phyloP scores from a whole-genome alignment of 1,140 invertebrate species.

The Akabosia matsudoensis region DNA sequence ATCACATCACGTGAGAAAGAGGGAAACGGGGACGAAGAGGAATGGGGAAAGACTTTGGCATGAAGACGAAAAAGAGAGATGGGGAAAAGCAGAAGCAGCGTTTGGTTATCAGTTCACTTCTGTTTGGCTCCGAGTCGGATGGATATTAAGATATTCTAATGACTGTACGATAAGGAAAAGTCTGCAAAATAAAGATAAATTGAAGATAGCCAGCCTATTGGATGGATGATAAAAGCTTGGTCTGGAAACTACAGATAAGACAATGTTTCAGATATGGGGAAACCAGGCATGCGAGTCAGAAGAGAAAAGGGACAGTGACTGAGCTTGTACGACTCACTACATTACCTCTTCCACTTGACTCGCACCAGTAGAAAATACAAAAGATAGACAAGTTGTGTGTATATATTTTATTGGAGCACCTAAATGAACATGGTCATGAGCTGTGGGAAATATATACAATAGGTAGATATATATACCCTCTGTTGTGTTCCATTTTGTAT shows the following conservation, averaged over 20 bases:
- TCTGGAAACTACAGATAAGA: slow-evolving; percentile 46
- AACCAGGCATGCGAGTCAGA: slow-evolving; percentile 27
- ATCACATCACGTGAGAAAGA: not conserved
- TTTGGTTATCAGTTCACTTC: slow-evolving; percentile 41
- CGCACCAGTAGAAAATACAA: not conserved
- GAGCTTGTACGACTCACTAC: slow-evolving; percentile 10
- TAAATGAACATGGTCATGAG: no score
- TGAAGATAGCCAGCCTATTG: slow-evolving; percentile 46
- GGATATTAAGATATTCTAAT: slow-evolving; percentile 48
- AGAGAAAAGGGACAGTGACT: slow-evolving; percentile 24
- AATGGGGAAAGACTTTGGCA: not conserved
- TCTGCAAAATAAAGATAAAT: slow-evolving; percentile 48
- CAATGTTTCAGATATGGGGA: slow-evolving; percentile 38
- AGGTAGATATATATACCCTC: not conserved
- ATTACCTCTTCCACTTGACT: slow-evolving; percentile 18
- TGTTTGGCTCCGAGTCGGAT: slow-evolving; percentile 43
- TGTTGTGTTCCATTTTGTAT: not conserved
- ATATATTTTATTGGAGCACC: not conserved
- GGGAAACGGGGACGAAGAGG: not conserved
- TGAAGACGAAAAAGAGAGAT: not conserved
- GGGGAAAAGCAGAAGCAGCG: not conserved
- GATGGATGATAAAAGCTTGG: slow-evolving; percentile 47
- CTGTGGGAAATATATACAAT: no score
- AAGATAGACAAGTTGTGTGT: not conserved
- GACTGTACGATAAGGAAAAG: slow-evolving; percentile 46